Base-by-base conservation (phyloP, 2,888 invertebrate species). In the Subacronicta megacephala region DNA sequence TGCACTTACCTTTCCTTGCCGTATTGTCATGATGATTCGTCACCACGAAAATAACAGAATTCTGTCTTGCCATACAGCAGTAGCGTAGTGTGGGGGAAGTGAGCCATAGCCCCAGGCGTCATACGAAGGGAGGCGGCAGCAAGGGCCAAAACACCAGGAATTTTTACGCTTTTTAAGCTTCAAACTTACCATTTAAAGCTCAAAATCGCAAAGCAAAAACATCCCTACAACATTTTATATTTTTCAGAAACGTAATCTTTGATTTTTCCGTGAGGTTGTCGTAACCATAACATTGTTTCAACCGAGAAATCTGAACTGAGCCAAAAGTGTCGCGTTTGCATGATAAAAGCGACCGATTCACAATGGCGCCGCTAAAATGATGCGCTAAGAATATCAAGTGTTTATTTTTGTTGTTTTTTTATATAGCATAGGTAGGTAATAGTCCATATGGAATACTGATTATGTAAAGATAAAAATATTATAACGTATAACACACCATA, bases 311-410 rank as follows among this genome's bases (percentile, higher is more conserved):
- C 81, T 81, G 81, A 82, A 81, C 82, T 82, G 80, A 85, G 81
- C 87, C 82, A 83, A 87, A 85, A 85, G 80, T 80, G 78, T 75
- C 76, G 78, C 77, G 71, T 92, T 91, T 90, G 89, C 92, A 91
- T 92, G 83, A 92, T 88, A 92, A 92, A 91, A 86, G 83, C 82
- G 60, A 82, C 89, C 91, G 90, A 87, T 87, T 78, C 79, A 88
- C 88, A 89, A 89, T 84, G 83, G 87, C 59, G 77, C 65, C 78
- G 71, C 81, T 90, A 92, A 90, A 82, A 88, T 86, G 82, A 7
- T 61, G 82, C 84, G 47, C 16, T 9, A 18, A 6, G 64, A 66
- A 70, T 70, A 64, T 42, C 37, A 63, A 57, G 16, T 52, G 26
- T 13, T n/a, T 26, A 37, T 41, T 50, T 42, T 36, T 26, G 36